Percentiles rank a stretch among this genome's conserved stretches.
These are phyloP conservation scores for Odontothrips loti DNA, from an alignment of 2,888 invertebrate genomes.

Conservation along the genomic window DNA sequence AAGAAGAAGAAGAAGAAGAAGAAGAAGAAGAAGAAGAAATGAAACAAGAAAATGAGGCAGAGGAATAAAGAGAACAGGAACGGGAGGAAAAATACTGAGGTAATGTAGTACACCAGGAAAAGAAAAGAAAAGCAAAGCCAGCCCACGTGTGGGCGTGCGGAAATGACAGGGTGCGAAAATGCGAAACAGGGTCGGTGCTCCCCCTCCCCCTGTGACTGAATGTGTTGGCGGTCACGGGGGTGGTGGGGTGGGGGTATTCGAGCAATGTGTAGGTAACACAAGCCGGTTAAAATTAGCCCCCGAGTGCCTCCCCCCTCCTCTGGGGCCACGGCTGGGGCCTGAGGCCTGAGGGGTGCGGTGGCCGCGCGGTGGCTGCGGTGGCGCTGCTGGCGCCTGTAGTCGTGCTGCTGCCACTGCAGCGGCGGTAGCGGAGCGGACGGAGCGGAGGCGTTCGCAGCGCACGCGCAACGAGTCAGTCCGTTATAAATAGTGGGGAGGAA, in stretches of 20 bases:
- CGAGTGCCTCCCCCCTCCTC: slow-evolving; percentile 50
- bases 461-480: not conserved
- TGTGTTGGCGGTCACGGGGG: slow-evolving; percentile 47
- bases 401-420: too few relatives aligned
- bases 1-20: not conserved
- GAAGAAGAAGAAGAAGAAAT: not conserved
- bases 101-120: too few relatives aligned
- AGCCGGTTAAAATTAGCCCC: slow-evolving; percentile 18
- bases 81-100: not conserved
- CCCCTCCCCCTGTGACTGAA: too few relatives aligned
- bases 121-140: too few relatives aligned
- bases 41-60: not conserved
- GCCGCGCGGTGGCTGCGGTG: slow-evolving; percentile 49
- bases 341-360: slow-evolving; percentile 53
- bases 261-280: slow-evolving; percentile 46
- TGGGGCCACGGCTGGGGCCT: slow-evolving; percentile 51
- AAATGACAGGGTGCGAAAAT: slow-evolving; percentile 30
- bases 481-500: slow-evolving; percentile 3
- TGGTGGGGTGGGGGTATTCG: slow-evolving; percentile 49
- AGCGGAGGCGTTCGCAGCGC: not conserved
- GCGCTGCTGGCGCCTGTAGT: not conserved
- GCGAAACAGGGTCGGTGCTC: slow-evolving; percentile 26
- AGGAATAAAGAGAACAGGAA: not conserved
- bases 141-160: slow-evolving; percentile 28
- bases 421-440: not conserved